Evolutionary conservation across 2,888 invertebrate species (phyloP), one percentile per base, ranked within the genome.

Genomic region (Drosophila acutilabella): DNA sequence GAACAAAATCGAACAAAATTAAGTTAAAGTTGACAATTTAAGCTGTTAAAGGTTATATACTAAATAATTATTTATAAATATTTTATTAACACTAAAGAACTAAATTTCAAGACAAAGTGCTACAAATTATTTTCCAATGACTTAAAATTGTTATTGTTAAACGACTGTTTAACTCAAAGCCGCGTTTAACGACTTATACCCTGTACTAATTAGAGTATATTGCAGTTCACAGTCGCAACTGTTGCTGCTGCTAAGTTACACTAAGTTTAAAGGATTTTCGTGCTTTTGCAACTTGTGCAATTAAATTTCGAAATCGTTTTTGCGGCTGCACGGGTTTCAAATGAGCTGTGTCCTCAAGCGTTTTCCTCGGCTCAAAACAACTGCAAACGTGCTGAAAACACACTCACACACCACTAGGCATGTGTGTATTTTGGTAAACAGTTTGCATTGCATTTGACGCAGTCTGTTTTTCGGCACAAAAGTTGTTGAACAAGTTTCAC

Each of bases 401-500:
- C 38, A 45, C 45, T 13, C 30, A 30, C 47, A 64, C 38, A 26
- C 52, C 54, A 40, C 45, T 16, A 4, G 11, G 10, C 54, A 5
- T 14, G n/a, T n/a, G 56, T 38, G 70, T 23, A 36, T 64, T 20
- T 44, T 45, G 42, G 64, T 56, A 67, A 75, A 67, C 65, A 60
- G 68, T 62, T 64, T 69, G 62, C 36, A 51, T 41, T 76, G 67
- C 64, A 57, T 75, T 84, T 76, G 66, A 44, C 36, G 52, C 52
- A 47, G 18, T 20, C 38, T 52, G 58, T 38, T 66, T 62, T 56
- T 30, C 42, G 14, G 26, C 52, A 42, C 40, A 40, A 47, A 64
- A 74, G 52, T 64, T 68, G 62, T 42, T 71, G 52, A 70, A 72
- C 78, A 75, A 84, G 71, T 81, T 86, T 70, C 23, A 73, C 75